Evolutionary conservation across 1,140 invertebrate species (phyloP).

Genomic region (Kradibia gibbosae): DNA sequence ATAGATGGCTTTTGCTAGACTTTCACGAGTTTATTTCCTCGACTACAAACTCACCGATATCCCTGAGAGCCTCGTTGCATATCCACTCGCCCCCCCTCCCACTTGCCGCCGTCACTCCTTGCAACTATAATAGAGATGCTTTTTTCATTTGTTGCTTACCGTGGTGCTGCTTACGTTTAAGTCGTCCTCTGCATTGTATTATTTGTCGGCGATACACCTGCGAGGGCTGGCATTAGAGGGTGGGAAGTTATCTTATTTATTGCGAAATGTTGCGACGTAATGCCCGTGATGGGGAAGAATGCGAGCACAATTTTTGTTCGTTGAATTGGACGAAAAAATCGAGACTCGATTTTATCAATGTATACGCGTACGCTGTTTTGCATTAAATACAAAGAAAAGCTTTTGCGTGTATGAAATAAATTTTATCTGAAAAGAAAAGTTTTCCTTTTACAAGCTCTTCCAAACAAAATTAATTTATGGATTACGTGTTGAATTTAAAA

Average conservation of each 20-base stretch:
- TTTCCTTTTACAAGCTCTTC: neutral
- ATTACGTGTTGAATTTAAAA: neutral
- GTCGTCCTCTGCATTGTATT: neutral
- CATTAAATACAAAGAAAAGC: neutral
- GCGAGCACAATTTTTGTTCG: neutral
- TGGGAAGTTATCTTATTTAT: neutral
- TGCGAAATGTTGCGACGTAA: neutral
- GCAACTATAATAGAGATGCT: neutral
- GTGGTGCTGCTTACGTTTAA: no score
- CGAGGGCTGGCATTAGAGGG: neutral
- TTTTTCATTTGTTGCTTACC: neutral
- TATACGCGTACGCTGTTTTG: neutral
- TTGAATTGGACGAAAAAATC: neutral
- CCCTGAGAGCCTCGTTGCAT: no score
- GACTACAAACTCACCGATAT: no score
- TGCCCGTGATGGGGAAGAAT: neutral
- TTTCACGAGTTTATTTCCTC: slow-evolving; percentile 15
- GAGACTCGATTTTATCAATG: neutral
- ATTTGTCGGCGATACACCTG: neutral
- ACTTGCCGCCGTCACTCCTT: neutral
- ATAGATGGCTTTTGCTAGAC: slow-evolving; percentile 25
- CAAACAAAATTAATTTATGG: neutral
- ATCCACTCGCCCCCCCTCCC: neutral
- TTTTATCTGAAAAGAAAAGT: neutral
- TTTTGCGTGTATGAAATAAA: neutral